Evolutionary conservation across 2,888 invertebrate genomes (phyloP).

Genomic region (Cremastobaeus sp.): DNA sequence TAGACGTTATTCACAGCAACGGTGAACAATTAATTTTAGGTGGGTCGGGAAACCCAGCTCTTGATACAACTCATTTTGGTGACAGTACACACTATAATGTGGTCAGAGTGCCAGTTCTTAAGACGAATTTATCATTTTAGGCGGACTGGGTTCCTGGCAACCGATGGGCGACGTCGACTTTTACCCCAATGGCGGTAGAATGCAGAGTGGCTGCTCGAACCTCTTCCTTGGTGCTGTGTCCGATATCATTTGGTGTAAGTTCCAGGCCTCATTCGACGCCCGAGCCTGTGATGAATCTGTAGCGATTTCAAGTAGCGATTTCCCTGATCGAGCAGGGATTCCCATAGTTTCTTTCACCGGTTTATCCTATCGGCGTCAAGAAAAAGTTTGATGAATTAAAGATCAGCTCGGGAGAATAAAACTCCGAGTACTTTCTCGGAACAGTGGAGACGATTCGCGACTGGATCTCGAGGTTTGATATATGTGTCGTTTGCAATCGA

Average conservation of each 20-base stretch:
- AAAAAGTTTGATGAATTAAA: slow-evolving; percentile 23
- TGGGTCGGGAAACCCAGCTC: no score
- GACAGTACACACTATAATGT: no score
- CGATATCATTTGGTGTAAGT: slow-evolving; percentile 91
- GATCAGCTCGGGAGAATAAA: slow-evolving; percentile 30
- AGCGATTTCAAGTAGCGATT: neutral
- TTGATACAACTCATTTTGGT: no score
- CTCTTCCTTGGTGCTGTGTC: slow-evolving; percentile 94
- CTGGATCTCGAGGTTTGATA: slow-evolving; percentile 35
- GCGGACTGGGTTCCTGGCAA: slow-evolving; percentile 93
- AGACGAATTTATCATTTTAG: slow-evolving; percentile 94
- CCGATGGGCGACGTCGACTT: slow-evolving; percentile 95
- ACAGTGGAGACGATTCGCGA: slow-evolving; percentile 19
- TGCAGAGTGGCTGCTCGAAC: slow-evolving; percentile 95
- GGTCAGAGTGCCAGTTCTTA: no score
- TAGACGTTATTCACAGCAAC: slow-evolving; percentile 96
- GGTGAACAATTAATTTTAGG: slow-evolving; percentile 95
- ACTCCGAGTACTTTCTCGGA: slow-evolving; percentile 43
- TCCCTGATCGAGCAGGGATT: no score
- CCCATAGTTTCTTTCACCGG: slow-evolving; percentile 1
- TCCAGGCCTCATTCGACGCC: no score
- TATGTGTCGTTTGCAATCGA: slow-evolving; percentile 58
- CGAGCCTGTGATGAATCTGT: no score
- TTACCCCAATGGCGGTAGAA: slow-evolving; percentile 94
- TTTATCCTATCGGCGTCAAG: neutral